A percentile compares a stretch with the other conserved stretches of the same genome.
phyloP scores from a whole-genome alignment of 2,113 vertebrate genomes.

The Nibea albiflora region DNA sequence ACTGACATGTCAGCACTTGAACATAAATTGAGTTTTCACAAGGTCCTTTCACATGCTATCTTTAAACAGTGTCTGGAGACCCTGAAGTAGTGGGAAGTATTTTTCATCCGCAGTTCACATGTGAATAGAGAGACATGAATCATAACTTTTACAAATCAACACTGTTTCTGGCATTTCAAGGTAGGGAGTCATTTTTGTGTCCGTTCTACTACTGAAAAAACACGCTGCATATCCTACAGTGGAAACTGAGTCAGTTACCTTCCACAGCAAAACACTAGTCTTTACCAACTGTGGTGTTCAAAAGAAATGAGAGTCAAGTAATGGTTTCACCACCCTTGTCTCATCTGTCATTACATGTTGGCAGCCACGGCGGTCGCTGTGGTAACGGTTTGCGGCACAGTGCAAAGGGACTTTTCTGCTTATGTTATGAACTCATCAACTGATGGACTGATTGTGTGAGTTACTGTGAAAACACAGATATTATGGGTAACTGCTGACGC shows the following conservation, averaged over 20 bases:
- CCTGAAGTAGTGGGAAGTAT: background rate
- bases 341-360: conserved; percentile 84
- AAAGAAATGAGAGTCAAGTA: conserved; percentile 13
- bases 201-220: conserved; percentile 40
- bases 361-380: conserved; percentile 86
- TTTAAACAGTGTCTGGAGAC: background rate
- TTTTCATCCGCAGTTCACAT: background rate
- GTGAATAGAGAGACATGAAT: conserved; percentile 2
- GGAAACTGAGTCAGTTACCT: background rate
- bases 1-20: too few relatives aligned
- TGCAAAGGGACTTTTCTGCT: conserved; percentile 28
- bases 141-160: conserved; percentile 18
- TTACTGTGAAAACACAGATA: conserved; percentile 1
- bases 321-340: conserved; percentile 78
- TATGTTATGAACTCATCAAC: conserved; percentile 45
- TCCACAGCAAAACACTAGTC: background rate
- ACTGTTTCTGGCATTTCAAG: conserved; percentile 13
- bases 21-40: too few relatives aligned
- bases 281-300: background rate
- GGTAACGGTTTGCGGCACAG: conserved; percentile 81
- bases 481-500: background rate
- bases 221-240: conserved; percentile 3
- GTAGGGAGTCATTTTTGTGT: conserved; percentile 12
- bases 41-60: too few relatives aligned
- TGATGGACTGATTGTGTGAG: conserved; percentile 21